Evolutionary conservation across 2,888 invertebrate genomes (phyloP), one percentile per base, ranked within the genome.

Genomic region (Lithophane socia): DNA sequence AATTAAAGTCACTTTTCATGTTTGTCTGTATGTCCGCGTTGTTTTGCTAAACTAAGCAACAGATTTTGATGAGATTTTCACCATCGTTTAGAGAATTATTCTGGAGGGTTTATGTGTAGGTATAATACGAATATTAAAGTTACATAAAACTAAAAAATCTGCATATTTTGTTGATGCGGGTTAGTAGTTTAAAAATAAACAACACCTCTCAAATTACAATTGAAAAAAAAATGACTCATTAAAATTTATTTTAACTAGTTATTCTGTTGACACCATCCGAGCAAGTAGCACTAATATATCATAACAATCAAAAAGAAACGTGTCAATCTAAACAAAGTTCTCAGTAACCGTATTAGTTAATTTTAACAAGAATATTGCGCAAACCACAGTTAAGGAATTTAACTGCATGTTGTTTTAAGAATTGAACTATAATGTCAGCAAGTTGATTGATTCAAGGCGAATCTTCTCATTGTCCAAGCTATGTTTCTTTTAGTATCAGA

Each of bases 261-360:
- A 16, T 13, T 37, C 60, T 66, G 56, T 58, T n/a, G 52, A 42
- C 16, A 16, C 47, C 12, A 54, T 68, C 58, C 13, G 60, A 80
- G 8, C 64, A 65, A 69, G 24, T n/a, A 68, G 3, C 71, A n/a
- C 29, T 24, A 54, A 71, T 7, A 77, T 72, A 72, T 73, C 71
- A 83, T 66, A 88, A 87, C 87, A 87, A 88, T 87, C 47, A 47
- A 85, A 88, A 75, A 29, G 70, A 88, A 87, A 87, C 84, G 77
- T 87, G 87, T 83, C 87, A 73, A 81, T 87, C 87, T 88, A 83
- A 87, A 29, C 74, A 13, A 77, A 72, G 37, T 89, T 86, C 87
- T 78, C 72, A 63, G 84, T 90, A 89, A 80, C 81, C 68, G 83
- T 86, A 79, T 89, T 87, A 89, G 88, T 89, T 90, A 87, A 86